Conservation (phyloP, 2,797 vertebrate genomes). For the Picus viridis region DNA sequence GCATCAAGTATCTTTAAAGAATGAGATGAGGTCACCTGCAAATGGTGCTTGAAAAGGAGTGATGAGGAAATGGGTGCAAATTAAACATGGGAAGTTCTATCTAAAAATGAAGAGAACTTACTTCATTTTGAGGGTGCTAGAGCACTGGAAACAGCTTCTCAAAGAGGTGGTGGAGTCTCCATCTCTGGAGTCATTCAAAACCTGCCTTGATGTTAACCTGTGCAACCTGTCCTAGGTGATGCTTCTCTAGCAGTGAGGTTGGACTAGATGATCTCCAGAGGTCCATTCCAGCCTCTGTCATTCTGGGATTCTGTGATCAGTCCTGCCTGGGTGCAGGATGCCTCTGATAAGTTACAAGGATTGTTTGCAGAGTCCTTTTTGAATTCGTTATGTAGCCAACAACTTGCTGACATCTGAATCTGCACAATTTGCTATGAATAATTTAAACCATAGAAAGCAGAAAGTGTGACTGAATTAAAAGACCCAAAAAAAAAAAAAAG, state of each 20-base stretch:
- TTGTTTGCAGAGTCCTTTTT: neutral
- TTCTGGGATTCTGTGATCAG: neutral
- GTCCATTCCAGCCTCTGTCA: no score
- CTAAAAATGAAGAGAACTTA: no score
- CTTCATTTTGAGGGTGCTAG: no score
- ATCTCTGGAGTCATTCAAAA: no score
- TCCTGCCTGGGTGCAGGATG: neutral
- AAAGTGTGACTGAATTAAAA: conserved; percentile 21
- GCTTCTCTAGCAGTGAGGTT: no score
- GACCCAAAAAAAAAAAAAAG: neutral
- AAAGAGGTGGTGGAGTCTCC: no score
- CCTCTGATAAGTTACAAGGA: neutral
- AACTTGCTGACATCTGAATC: conserved; percentile 32
- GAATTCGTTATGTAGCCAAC: conserved; percentile 4
- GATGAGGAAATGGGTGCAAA: no score
- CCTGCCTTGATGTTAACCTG: no score
- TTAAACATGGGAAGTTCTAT: no score
- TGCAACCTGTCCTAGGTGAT: no score
- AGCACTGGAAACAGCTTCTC: no score
- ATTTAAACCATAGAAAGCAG: conserved; percentile 12
- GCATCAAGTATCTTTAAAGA: neutral
- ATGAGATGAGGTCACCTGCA: neutral
- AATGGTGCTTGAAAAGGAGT: conserved; percentile 14
- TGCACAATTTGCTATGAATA: conserved; percentile 6
- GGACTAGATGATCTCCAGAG: no score